These are phyloP conservation scores for Macquaria australasica DNA, from an alignment of 2,113 vertebrate species.

Conservation along the genomic window DNA sequence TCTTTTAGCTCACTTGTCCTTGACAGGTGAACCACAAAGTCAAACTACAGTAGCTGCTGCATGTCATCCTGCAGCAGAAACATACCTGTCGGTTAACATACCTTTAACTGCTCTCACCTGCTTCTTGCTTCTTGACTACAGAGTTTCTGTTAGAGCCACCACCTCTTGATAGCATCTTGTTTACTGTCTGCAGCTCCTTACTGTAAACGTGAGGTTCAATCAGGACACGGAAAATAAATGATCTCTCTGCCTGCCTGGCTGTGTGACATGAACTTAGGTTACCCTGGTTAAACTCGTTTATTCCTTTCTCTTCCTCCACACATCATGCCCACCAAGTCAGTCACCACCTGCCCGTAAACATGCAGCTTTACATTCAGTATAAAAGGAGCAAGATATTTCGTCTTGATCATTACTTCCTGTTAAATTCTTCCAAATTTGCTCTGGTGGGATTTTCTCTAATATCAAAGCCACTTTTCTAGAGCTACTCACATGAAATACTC, in stretches of 20 bases:
- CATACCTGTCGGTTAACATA: not conserved
- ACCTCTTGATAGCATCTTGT: not conserved
- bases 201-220: not conserved
- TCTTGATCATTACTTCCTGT: not conserved
- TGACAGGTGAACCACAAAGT: too few species aligned
- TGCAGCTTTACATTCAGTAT: not conserved
- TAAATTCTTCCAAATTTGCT: too few species aligned
- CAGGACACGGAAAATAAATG: not conserved
- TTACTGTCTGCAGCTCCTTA: not conserved
- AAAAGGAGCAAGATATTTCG: not conserved
- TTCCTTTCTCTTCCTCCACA: slow-evolving; percentile 11
- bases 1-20: too few species aligned
- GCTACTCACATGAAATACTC: not conserved
- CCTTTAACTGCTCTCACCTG: not conserved
- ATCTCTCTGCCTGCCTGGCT: not conserved
- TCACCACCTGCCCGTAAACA: not conserved
- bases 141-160: not conserved
- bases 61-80: too few species aligned
- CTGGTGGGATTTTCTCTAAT: not conserved
- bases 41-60: too few species aligned
- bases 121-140: not conserved
- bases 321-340: not conserved
- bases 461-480: not conserved
- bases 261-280: not conserved
- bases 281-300: not conserved